A percentile compares a stretch with the other conserved stretches of the same genome.
These are phyloP conservation scores for Cisticola juncidis DNA, from an alignment of 2,113 vertebrate genomes.

Conservation along the genomic window DNA sequence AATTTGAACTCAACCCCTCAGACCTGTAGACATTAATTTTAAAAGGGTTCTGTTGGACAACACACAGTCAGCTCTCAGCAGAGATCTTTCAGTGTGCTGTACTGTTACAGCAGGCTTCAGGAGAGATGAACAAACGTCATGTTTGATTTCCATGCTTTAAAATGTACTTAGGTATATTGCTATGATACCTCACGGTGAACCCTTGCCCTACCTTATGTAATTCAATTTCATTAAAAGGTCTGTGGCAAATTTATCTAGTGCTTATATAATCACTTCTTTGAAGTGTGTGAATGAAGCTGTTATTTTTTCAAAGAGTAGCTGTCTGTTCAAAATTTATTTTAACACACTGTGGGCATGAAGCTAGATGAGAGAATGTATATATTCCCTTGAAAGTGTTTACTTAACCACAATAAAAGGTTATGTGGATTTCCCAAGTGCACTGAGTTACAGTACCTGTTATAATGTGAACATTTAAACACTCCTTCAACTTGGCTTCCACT, in stretches of 20 bases:
- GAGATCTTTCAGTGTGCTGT: neutral
- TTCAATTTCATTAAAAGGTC: slow-evolving; percentile 52
- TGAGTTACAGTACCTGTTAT: slow-evolving; percentile 71
- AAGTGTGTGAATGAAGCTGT: slow-evolving; percentile 65
- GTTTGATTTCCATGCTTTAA: neutral
- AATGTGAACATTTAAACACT: slow-evolving; percentile 78
- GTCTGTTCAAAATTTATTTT: slow-evolving; percentile 68
- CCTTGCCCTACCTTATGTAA: slow-evolving; percentile 41
- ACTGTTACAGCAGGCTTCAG: neutral
- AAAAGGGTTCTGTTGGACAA: neutral
- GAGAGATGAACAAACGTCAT: neutral
- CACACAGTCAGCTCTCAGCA: neutral
- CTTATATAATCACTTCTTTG: slow-evolving; percentile 61
- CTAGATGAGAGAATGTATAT: slow-evolving; percentile 70
- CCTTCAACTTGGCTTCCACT: slow-evolving; percentile 73
- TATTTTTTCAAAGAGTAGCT: slow-evolving; percentile 65
- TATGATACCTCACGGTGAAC: slow-evolving; percentile 1
- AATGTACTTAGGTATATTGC: neutral
- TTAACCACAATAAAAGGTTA: slow-evolving; percentile 77
- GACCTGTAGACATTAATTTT: neutral
- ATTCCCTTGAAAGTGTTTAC: slow-evolving; percentile 77
- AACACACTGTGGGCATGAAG: slow-evolving; percentile 60
- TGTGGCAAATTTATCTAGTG: slow-evolving; percentile 44
- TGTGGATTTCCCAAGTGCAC: slow-evolving; percentile 71
- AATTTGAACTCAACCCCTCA: neutral